phyloP scores from a whole-genome alignment of 1,140 invertebrate species.

The Drosophila orosa region DNA sequence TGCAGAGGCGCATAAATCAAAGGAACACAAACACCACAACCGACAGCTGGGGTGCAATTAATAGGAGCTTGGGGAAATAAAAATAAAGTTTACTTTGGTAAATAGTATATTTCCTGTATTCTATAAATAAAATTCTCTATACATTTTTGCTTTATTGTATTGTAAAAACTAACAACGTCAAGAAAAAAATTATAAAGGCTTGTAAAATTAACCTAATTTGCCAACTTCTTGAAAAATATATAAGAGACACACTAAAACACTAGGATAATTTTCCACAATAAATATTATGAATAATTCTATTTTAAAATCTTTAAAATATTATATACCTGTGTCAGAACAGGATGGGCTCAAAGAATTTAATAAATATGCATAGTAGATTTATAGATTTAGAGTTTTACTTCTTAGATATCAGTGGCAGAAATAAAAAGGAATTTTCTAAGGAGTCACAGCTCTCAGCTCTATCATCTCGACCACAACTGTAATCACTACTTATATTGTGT shows the following conservation, averaged over 20 bases:
- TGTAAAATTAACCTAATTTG: no score
- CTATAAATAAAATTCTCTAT: no score
- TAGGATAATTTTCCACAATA: neutral
- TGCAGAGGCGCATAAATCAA: slow-evolving; percentile 67
- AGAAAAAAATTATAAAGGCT: no score
- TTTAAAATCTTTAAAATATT: neutral
- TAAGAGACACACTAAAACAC: neutral
- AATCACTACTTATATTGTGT: slow-evolving; percentile 2
- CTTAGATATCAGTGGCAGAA: no score
- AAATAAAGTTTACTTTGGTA: no score
- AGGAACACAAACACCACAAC: slow-evolving; percentile 32
- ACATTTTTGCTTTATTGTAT: no score
- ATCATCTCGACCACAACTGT: neutral
- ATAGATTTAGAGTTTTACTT: no score
- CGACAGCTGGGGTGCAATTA: neutral
- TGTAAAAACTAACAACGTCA: no score
- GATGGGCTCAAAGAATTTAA: neutral
- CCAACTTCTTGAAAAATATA: no score
- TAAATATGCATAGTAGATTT: neutral
- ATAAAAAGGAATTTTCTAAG: accelerated
- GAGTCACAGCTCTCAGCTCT: neutral
- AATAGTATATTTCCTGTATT: no score
- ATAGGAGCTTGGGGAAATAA: neutral
- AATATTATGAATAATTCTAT: neutral
- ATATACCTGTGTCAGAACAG: neutral